These are phyloP conservation scores for Eupeodes latifasciatus DNA, from an alignment of 2,888 invertebrate species.

Conservation along the genomic window DNA sequence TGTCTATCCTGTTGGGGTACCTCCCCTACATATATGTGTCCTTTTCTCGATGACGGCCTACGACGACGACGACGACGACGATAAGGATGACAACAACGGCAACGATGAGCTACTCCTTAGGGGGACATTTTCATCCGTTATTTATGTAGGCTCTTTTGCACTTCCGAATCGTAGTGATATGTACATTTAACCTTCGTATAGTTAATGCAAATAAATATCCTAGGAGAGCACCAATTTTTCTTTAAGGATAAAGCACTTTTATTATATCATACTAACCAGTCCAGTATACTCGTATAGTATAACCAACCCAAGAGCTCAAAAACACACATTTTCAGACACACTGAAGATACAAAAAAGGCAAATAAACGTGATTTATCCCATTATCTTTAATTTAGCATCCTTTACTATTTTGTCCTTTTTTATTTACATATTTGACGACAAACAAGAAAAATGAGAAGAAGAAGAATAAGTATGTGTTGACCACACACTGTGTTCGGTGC, in stretches of 20 bases:
- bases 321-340: background rate
- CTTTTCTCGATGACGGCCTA: background rate
- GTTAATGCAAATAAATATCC: conserved; percentile 71
- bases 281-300: too few species aligned
- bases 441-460: conserved; percentile 13
- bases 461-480: conserved; percentile 34
- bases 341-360: conserved; percentile 10
- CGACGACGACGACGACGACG: too few species aligned
- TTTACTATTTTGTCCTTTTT: conserved; percentile 49
- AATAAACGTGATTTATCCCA: conserved; percentile 75
- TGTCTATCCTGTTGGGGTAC: background rate
- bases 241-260: conserved; percentile 61
- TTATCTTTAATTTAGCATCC: conserved; percentile 74
- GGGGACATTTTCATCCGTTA: conserved; percentile 59
- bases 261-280: conserved; percentile 20
- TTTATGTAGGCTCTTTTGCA: conserved; percentile 57
- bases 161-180: conserved; percentile 34
- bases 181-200: conserved; percentile 36
- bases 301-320: conserved; percentile 2
- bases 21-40: background rate
- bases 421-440: conserved; percentile 46
- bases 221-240: conserved; percentile 32
- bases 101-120: conserved; percentile 60
- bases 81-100: background rate
- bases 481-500: conserved; percentile 34